A percentile compares a stretch with the other conserved stretches of the same genome.
Evolutionary conservation across 2,888 invertebrate genomes (phyloP).

Genomic region (Petrolisthes cinctipes): DNA sequence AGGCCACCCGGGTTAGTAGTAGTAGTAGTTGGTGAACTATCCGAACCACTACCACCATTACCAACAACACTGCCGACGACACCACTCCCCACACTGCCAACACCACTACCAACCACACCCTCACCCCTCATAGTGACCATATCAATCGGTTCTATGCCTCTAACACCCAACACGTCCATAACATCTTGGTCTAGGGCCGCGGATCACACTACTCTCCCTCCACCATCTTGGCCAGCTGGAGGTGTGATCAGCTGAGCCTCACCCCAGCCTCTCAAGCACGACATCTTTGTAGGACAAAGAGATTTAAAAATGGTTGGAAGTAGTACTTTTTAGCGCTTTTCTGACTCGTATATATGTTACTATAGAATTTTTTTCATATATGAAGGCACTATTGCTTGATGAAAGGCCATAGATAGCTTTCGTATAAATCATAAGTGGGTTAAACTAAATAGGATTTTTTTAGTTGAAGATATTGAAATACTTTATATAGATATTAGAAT

Average conservation of each 20-base stretch:
- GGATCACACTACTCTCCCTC: conserved; percentile 24
- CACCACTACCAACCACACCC: conserved; percentile 29
- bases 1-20: background rate
- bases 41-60: conserved; percentile 14
- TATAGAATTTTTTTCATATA: background rate
- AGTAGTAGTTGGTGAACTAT: background rate
- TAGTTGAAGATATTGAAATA: background rate
- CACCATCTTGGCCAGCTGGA: conserved; percentile 57
- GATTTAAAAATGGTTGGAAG: conserved; percentile 57
- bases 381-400: background rate
- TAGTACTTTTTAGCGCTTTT: background rate
- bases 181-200: conserved; percentile 36
- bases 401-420: background rate
- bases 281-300: conserved; percentile 48
- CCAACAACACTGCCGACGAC: background rate
- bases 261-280: conserved; percentile 29
- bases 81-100: conserved; percentile 14
- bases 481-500: too few relatives aligned
- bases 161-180: conserved; percentile 49
- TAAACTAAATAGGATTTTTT: background rate
- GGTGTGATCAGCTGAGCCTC: conserved; percentile 44
- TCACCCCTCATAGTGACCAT: conserved; percentile 57
- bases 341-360: background rate
- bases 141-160: conserved; percentile 25
- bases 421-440: background rate